phyloP scores from a whole-genome alignment of 2,797 vertebrate genomes.

The Emys orbicularis region DNA sequence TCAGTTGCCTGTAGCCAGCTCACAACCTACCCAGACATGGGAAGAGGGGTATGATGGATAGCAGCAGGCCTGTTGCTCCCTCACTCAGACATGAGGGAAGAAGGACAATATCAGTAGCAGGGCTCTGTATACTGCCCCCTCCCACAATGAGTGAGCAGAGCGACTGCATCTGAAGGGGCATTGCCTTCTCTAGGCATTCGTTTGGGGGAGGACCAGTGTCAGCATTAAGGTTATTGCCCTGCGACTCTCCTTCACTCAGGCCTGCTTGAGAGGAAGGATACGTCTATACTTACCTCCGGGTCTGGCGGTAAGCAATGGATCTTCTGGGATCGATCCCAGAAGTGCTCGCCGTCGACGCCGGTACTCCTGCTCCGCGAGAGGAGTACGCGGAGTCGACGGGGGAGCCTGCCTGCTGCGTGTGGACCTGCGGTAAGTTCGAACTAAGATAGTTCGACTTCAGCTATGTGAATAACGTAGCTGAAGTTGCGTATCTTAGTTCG shows the following conservation, averaged over 20 bases:
- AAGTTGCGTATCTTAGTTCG: too few species aligned
- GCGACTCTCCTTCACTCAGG: not conserved
- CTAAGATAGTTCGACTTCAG: too few species aligned
- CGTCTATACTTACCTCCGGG: too few species aligned
- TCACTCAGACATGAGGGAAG: not conserved
- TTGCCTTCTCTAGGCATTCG: not conserved
- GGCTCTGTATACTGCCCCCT: not conserved
- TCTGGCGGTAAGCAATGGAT: too few species aligned
- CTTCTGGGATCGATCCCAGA: too few species aligned
- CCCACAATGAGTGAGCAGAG: too few species aligned
- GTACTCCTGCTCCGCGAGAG: too few species aligned
- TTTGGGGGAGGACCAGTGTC: not conserved
- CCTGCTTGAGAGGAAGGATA: not conserved
- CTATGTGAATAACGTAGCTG: too few species aligned
- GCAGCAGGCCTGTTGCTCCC: not conserved
- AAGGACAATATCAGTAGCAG: not conserved
- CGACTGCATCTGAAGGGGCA: not conserved
- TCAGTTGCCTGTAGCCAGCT: not conserved
- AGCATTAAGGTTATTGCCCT: not conserved
- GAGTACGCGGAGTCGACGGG: too few species aligned
- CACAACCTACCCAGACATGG: not conserved
- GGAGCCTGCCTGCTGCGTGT: too few species aligned
- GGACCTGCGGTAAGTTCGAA: too few species aligned
- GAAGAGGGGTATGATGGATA: not conserved
- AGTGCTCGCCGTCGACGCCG: too few species aligned